Evolutionary conservation across 1,140 invertebrate species (phyloP).

Genomic region (Leptinotarsa texana): DNA sequence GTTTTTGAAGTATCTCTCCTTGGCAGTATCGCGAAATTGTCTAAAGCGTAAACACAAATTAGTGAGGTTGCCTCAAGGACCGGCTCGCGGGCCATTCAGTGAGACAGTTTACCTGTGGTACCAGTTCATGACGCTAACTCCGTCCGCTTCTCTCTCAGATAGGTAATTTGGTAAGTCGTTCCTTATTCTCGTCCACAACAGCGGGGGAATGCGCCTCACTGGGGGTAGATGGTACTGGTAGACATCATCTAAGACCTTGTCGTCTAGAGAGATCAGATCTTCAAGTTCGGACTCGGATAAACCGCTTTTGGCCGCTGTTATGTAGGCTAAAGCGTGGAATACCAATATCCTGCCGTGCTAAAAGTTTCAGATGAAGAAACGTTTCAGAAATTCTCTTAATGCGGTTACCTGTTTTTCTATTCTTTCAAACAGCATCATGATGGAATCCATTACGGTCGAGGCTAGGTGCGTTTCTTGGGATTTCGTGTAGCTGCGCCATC

Average conservation of each 20-base stretch:
- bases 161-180: slow-evolving; percentile 95
- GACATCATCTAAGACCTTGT: slow-evolving; percentile 93
- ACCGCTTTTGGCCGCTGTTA: slow-evolving; percentile 90
- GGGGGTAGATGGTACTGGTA: slow-evolving; percentile 98
- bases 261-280: slow-evolving; percentile 92
- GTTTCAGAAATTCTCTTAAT: too few species aligned
- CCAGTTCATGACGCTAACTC: slow-evolving; percentile 97
- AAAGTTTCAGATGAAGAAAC: slow-evolving; percentile 23
- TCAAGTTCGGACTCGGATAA: slow-evolving; percentile 92
- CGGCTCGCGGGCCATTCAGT: background rate
- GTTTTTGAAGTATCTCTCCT: slow-evolving; percentile 95
- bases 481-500: slow-evolving; percentile 96
- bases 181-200: slow-evolving; percentile 93
- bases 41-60: slow-evolving; percentile 52
- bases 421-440: slow-evolving; percentile 94
- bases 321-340: slow-evolving; percentile 92
- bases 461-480: slow-evolving; percentile 89
- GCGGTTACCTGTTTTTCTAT: slow-evolving; percentile 82
- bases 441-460: slow-evolving; percentile 95
- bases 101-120: slow-evolving; percentile 67
- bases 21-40: slow-evolving; percentile 92
- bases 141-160: slow-evolving; percentile 94
- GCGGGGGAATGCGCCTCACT: slow-evolving; percentile 89
- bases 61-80: too few species aligned
- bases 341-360: slow-evolving; percentile 89